Evolutionary conservation across 35 echinoderm and acorn worm species (phyloP), one percentile per base, ranked within the genome.

Genomic region (Strongylocentrotus purpuratus): DNA sequence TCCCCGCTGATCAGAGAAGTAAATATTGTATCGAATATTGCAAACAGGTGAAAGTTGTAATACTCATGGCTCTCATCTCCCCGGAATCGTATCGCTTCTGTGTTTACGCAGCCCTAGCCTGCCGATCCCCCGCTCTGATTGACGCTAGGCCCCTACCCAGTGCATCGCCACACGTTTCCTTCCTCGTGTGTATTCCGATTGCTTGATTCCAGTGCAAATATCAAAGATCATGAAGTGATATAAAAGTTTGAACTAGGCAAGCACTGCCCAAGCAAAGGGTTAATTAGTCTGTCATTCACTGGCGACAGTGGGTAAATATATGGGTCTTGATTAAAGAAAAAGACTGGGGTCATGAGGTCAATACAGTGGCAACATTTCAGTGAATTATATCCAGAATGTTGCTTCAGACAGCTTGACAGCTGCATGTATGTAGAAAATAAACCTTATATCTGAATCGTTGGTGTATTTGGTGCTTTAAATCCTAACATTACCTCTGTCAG

Each of bases 11-110:
- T 89, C 45, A 46, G 33, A 89, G 33, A 89, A 46, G 87, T 89
- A 89, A 89, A 46, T 89, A 89, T 89, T 89, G 87, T 89, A 89
- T 89, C 87, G 32, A 89, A 89, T 89, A 89, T 89, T 89, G 87
- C 87, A 45, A 89, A 89, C 87, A 89, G 87, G 87, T 89, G 87
- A 89, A 89, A 89, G 87, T 33, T 45, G 87, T 89, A 46, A 89
- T 33, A 89, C 87, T 33, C 33, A 5, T 89, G 87, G 45, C 32
- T 89, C 45, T 89, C 33, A 46, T 89, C 87, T 89, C 87, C 32
- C 5, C 7, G 45, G 87, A 89, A 33, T 89, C 25, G 87, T 89
- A 89, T 89, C 45, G 87, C 87, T 45, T 89, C 7, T 89, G 33
- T 89, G 45, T 89, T 89, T 89, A 89, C 87, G 45, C 87, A 89